phyloP scores from a whole-genome alignment of 2,888 invertebrate species.

The Adela reaumurella region DNA sequence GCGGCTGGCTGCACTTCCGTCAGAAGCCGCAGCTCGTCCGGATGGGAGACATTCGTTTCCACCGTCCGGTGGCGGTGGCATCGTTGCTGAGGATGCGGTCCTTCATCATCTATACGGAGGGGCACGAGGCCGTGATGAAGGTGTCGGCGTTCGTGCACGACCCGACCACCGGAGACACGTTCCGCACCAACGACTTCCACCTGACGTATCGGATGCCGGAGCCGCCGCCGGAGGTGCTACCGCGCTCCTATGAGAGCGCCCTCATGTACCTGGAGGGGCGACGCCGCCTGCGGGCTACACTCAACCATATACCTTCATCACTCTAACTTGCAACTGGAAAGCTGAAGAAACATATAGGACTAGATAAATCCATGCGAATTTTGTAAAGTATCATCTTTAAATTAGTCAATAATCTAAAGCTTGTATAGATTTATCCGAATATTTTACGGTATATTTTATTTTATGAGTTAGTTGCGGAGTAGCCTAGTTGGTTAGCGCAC shows the following conservation, averaged over 20 bases:
- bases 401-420: no score
- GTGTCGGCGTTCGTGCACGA: conserved; percentile 66
- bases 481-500: no score
- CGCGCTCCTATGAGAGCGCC: conserved; percentile 66
- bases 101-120: conserved; percentile 55
- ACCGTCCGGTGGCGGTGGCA: conserved; percentile 67
- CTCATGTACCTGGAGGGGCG: conserved; percentile 39
- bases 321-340: no score
- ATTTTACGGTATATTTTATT: no score
- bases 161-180: conserved; percentile 48
- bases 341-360: no score
- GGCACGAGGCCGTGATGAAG: conserved; percentile 57
- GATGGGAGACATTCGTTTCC: conserved; percentile 71
- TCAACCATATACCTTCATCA: no score
- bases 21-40: conserved; percentile 54
- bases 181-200: conserved; percentile 71
- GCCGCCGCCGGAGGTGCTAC: conserved; percentile 51
- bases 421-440: no score
- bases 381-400: no score
- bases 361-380: no score
- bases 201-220: conserved; percentile 60
- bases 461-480: no score
- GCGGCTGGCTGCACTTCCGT: conserved; percentile 58
- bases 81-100: conserved; percentile 66
- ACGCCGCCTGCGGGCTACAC: background rate